A percentile compares a stretch with the other conserved stretches of the same genome.
Conservation (phyloP, 2,113 vertebrate species). For the Cepphus grylle region DNA sequence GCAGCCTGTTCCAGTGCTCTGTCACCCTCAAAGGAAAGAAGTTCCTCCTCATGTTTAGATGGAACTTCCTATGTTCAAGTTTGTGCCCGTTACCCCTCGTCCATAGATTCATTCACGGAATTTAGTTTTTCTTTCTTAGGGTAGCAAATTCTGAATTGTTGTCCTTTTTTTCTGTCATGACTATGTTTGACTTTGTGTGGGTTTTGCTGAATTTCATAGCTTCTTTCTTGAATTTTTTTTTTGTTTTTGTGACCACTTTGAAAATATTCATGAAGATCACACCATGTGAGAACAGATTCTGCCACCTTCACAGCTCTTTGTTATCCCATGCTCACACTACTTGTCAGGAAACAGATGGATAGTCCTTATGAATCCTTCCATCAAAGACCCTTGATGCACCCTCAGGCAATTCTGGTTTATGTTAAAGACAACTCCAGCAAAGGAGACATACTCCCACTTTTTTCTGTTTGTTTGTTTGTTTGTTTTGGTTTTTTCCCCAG, state of each 20-base stretch:
- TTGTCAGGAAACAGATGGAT: constrained; percentile 48
- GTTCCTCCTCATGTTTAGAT: too few species aligned
- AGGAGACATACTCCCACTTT: not conserved
- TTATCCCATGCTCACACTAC: constrained; percentile 16
- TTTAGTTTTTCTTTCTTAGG: not conserved
- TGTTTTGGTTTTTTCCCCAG: not conserved
- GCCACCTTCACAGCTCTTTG: not conserved
- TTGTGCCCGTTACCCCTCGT: too few species aligned
- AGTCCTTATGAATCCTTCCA: not conserved
- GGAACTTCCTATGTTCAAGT: too few species aligned
- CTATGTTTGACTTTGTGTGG: not conserved
- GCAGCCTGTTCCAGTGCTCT: too few species aligned
- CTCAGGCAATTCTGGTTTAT: not conserved
- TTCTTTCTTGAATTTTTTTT: not conserved
- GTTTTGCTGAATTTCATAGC: not conserved
- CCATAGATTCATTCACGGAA: not conserved
- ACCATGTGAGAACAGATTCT: constrained; percentile 23
- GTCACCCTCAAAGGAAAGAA: too few species aligned
- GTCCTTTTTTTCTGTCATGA: not conserved
- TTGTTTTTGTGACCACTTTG: not conserved
- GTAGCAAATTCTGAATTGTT: not conserved
- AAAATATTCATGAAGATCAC: constrained; percentile 1
- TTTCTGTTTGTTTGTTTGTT: too few species aligned
- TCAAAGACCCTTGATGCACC: not conserved
- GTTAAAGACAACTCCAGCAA: not conserved